Percentiles rank a stretch among this genome's conserved stretches.
phyloP scores from a whole-genome alignment of 2,797 vertebrate species.

The Ambastaia sidthimunki region DNA sequence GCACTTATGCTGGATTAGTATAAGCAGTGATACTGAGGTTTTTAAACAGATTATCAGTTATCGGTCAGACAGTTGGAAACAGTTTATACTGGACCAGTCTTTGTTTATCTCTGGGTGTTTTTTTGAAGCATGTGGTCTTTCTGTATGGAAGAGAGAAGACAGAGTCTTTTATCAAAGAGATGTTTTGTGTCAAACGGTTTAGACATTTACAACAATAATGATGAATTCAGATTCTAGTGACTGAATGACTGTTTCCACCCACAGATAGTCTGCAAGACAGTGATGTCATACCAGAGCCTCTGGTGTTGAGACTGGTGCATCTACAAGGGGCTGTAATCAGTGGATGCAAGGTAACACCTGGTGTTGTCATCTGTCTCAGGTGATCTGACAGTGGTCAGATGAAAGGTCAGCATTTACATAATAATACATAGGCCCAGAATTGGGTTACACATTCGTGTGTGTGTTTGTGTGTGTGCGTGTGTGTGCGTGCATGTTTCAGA shows the following conservation, averaged over 20 bases:
- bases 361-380: not conserved
- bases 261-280: conserved; percentile 84
- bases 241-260: conserved; percentile 7
- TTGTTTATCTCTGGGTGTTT: not conserved
- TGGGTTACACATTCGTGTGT: conserved; percentile 1
- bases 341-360: conserved; percentile 83
- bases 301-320: conserved; percentile 85
- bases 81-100: not conserved
- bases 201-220: not conserved
- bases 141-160: not conserved
- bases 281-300: conserved; percentile 76
- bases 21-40: no score
- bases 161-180: not conserved
- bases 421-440: no score
- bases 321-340: conserved; percentile 90
- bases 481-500: conserved; percentile 68
- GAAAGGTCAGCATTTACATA: not conserved
- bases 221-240: not conserved
- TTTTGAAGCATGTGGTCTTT: not conserved
- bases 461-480: conserved; percentile 16
- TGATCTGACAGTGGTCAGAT: not conserved
- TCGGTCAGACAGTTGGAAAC: not conserved
- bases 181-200: not conserved
- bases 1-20: not conserved
- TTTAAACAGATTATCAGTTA: no score